These are phyloP conservation scores for Lethenteron camtschaticum DNA, from an alignment of 2,113 vertebrate genomes.

Conservation along the genomic window DNA sequence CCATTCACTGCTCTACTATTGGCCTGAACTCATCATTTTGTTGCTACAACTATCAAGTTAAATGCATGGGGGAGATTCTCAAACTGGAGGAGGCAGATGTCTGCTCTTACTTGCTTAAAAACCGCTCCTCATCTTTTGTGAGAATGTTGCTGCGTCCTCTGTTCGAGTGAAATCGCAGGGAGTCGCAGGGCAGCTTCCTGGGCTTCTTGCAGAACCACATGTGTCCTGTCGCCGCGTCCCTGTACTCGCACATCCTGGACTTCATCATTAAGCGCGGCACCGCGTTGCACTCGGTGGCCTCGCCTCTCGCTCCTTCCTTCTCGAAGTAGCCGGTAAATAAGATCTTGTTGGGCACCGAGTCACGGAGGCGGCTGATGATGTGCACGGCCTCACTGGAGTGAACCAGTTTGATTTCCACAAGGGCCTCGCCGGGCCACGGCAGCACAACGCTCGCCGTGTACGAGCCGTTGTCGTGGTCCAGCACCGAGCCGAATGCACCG, in stretches of 20 bases:
- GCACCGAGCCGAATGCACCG: slow-evolving; percentile 14
- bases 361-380: slow-evolving; percentile 25
- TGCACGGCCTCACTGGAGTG: slow-evolving; percentile 18
- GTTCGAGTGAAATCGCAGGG: slow-evolving; percentile 60
- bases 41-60: too few relatives aligned
- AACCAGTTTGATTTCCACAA: slow-evolving; percentile 13
- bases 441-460: slow-evolving; percentile 13
- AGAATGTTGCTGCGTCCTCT: slow-evolving; percentile 67
- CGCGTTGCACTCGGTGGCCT: slow-evolving; percentile 67
- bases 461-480: slow-evolving; percentile 14
- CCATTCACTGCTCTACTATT: too few relatives aligned
- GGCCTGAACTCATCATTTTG: too few relatives aligned
- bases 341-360: slow-evolving; percentile 57
- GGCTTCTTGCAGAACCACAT: slow-evolving; percentile 96
- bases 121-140: slow-evolving; percentile 35
- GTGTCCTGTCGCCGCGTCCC: slow-evolving; percentile 61
- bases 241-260: slow-evolving; percentile 57
- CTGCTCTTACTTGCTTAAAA: slow-evolving; percentile 54
- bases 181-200: slow-evolving; percentile 52
- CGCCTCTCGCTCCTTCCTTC: slow-evolving; percentile 35
- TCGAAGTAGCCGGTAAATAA: slow-evolving; percentile 74
- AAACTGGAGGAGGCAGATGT: too few relatives aligned
- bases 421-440: slow-evolving; percentile 14
- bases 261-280: slow-evolving; percentile 35
- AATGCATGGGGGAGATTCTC: too few relatives aligned